Conservation (phyloP, 53 echinoderm and acorn worm species). For the Arbacia lixula region DNA sequence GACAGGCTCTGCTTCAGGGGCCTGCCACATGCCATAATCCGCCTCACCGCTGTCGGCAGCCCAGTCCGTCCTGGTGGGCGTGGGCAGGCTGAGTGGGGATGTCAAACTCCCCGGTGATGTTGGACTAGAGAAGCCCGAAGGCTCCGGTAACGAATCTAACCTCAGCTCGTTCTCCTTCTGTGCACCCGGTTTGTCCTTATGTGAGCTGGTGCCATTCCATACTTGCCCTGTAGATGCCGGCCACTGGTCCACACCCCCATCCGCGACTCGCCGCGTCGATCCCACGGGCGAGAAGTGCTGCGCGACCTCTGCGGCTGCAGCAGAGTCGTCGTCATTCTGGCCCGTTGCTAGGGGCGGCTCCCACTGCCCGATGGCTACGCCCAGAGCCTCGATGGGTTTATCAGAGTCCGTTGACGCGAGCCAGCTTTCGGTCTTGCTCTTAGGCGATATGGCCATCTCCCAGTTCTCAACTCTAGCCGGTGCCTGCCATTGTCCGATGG, state of each 20-base stretch:
- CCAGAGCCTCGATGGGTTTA: slow-evolving; percentile 28
- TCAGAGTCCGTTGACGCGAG: slow-evolving; percentile 45
- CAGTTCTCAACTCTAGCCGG: slow-evolving; percentile 42
- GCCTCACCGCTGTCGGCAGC: slow-evolving; percentile 34
- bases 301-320: not conserved
- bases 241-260: slow-evolving; percentile 56
- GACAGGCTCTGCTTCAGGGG: slow-evolving; percentile 26
- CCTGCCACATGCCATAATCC: slow-evolving; percentile 48
- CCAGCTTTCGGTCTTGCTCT: slow-evolving; percentile 54
- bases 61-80: slow-evolving; percentile 40
- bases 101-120: slow-evolving; percentile 45
- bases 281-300: not conserved
- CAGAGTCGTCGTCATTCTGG: not conserved
- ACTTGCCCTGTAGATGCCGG: slow-evolving; percentile 50
- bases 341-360: slow-evolving; percentile 1
- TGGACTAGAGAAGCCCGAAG: slow-evolving; percentile 38
- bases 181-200: not conserved
- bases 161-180: slow-evolving; percentile 26
- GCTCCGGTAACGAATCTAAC: slow-evolving; percentile 39
- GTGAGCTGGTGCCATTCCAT: slow-evolving; percentile 45
- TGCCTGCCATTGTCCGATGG: slow-evolving; percentile 54
- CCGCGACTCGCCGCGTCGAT: slow-evolving; percentile 3
- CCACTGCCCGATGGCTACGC: slow-evolving; percentile 56
- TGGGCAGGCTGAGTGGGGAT: slow-evolving; percentile 34
- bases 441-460: slow-evolving; percentile 51